Conservation (phyloP, 2,797 vertebrate genomes). For the Cercopithecus neglectus region DNA sequence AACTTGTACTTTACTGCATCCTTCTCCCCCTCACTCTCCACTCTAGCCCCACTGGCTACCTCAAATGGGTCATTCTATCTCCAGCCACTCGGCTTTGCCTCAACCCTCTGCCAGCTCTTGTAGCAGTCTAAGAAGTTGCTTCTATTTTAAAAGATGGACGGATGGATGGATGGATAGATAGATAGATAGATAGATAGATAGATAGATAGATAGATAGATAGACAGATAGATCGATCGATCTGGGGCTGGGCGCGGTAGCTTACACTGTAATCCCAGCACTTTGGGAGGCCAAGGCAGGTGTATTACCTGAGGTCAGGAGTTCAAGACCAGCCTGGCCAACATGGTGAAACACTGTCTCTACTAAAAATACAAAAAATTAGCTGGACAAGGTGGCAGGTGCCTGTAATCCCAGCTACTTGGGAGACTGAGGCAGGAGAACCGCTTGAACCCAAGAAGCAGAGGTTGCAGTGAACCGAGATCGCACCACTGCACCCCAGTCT, state of each 20-base stretch:
- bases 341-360: neutral
- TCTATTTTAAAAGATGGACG: neutral
- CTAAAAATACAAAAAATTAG: neutral
- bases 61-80: neutral
- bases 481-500: no score
- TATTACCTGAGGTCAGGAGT: neutral
- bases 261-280: neutral
- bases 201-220: rapidly evolving
- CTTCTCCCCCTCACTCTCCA: neutral
- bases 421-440: neutral
- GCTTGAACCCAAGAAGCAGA: no score
- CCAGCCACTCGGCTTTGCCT: neutral
- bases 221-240: rapidly evolving
- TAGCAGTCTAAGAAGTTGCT: neutral
- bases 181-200: no score
- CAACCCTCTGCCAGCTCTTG: neutral
- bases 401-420: neutral
- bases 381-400: neutral
- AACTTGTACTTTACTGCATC: neutral
- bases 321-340: neutral
- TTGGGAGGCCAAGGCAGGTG: neutral
- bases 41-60: neutral
- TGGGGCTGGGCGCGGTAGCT: neutral
- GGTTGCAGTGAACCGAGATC: no score
- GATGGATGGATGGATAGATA: rapidly evolving